These are phyloP conservation scores for Conops quadrifasciatus DNA, from an alignment of 2,888 invertebrate genomes.

Conservation along the genomic window DNA sequence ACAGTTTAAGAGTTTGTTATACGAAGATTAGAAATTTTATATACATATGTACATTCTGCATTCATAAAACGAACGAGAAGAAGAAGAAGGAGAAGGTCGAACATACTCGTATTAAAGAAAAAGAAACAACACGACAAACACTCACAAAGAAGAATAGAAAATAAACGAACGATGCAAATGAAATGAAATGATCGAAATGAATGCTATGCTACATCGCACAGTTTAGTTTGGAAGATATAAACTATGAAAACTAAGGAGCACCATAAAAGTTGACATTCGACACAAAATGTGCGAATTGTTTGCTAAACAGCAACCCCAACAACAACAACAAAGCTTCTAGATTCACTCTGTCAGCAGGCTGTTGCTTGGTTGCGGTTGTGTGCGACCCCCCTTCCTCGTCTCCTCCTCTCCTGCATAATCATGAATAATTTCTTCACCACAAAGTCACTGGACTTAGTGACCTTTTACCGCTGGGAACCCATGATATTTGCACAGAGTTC, in stretches of 20 bases:
- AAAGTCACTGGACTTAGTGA: background rate
- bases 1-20: conserved; percentile 28
- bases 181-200: background rate
- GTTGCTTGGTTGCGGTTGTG: background rate
- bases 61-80: background rate
- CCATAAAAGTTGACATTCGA: conserved; percentile 34
- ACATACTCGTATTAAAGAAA: too few species aligned
- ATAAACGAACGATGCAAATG: too few species aligned
- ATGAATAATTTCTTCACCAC: too few species aligned
- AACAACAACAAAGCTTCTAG: background rate
- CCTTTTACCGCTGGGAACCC: background rate
- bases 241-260: background rate
- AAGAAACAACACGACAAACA: too few species aligned
- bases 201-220: background rate
- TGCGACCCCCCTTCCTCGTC: background rate
- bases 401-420: background rate
- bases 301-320: background rate
- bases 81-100: background rate
- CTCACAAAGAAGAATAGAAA: background rate
- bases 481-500: background rate
- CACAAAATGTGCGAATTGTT: conserved; percentile 31
- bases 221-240: background rate
- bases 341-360: background rate
- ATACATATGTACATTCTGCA: too few species aligned
- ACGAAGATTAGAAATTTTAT: conserved; percentile 26